Base-by-base conservation (phyloP, 2,888 invertebrate genomes). In the Melieria crassipennis region DNA sequence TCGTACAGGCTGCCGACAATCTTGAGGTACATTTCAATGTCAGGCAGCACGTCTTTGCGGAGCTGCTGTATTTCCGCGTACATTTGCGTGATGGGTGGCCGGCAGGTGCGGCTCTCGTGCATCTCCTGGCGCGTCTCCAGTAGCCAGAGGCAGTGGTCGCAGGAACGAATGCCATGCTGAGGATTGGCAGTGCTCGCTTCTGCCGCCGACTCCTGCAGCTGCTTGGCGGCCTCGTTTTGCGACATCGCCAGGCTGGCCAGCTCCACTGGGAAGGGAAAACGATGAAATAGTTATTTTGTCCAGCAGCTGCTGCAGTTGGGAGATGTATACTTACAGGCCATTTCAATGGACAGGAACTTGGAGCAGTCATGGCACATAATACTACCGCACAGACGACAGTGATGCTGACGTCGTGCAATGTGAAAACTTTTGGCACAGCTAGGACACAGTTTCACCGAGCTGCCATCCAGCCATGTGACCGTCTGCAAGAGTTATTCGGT, bases 391-490 rank as follows among this genome's bases (percentile, higher is more conserved):
- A 99, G 89, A 74, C 98, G 89, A 83, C 99, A 99, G 87, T 99
- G 99, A 87, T 99, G 99, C 85, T 97, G 95, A 76, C 99, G 89
- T 72, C 96, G 89, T 0, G 96, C 92, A 71, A 97, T 87, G 80
- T 94, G 93, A 87, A 99, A 99, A 61, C 91, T 89, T 82, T 92
- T 92, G 0, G 96, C 94, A 88, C 99, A 99, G 77, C 92, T 93
- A 0, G 97, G 96, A 85, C 99, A 99, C 7, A 95, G 87, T 75
- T 92, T 93, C 0, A 97, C 97, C 68, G 94, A 94, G 63, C 91
- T 91, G 50, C 99, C 99, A 81, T 97, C 95, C 60, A 96, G 88
- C 99, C 99, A 99, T 48, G 94, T 93, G 5, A 99, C 98, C 71
- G 89, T 88, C 89, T 90, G 45, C 16, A 46, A 61, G 50, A n/a